phyloP scores from a whole-genome alignment of 2,113 vertebrate species.

The Poicephalus gulielmi region DNA sequence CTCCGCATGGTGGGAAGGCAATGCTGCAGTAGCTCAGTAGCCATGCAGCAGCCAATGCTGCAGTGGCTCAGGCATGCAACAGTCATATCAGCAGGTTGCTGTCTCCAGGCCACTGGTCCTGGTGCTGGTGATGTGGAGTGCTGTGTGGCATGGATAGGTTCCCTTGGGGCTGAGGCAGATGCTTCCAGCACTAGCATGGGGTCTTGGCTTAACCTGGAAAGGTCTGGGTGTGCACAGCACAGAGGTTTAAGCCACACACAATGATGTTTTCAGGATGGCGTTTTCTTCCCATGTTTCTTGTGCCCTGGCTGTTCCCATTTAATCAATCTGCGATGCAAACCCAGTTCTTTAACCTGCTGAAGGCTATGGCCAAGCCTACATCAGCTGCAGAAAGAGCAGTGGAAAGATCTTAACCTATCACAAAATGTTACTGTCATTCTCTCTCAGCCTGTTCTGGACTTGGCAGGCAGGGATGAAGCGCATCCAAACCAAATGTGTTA shows the following conservation, averaged over 20 bases:
- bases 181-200: background rate
- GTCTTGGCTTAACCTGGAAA: background rate
- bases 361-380: background rate
- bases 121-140: background rate
- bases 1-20: background rate
- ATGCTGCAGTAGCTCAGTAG: background rate
- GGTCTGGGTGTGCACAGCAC: rapidly evolving
- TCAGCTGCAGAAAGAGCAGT: background rate
- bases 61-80: rapidly evolving
- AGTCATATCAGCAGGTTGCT: rapidly evolving
- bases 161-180: background rate
- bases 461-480: background rate
- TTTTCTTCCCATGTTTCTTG: background rate
- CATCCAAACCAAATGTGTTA: background rate
- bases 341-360: background rate
- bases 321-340: background rate
- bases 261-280: background rate
- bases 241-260: background rate
- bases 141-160: background rate
- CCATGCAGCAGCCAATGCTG: background rate
- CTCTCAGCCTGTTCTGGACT: background rate
- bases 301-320: background rate
- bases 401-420: rapidly evolving
- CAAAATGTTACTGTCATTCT: rapidly evolving
- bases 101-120: background rate